Evolutionary conservation across 1,140 invertebrate species (phyloP).

Genomic region (Leptinotarsa undecemlineata): DNA sequence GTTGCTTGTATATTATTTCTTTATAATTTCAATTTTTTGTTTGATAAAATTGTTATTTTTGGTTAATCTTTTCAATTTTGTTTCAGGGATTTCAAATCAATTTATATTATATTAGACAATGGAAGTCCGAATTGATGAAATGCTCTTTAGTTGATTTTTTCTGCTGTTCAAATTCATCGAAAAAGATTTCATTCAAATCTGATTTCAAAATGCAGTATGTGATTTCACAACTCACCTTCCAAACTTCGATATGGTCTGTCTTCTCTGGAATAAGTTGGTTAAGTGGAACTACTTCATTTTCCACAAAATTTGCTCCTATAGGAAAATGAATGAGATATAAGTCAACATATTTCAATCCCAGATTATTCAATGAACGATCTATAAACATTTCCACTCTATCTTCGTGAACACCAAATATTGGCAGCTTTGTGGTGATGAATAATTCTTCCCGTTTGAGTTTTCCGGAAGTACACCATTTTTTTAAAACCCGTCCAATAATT

Average conservation of each 20-base stretch:
- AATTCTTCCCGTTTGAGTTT: conserved; percentile 69
- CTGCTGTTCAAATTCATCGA: too few species aligned
- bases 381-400: conserved; percentile 37
- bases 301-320: conserved; percentile 60
- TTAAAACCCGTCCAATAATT: conserved; percentile 73
- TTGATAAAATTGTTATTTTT: too few species aligned
- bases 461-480: conserved; percentile 72
- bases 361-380: conserved; percentile 59
- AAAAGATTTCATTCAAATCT: too few species aligned
- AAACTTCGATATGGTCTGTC: conserved; percentile 70
- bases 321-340: conserved; percentile 85
- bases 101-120: too few species aligned
- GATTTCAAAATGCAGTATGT: too few species aligned
- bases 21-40: too few species aligned
- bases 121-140: too few species aligned
- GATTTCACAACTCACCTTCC: conserved; percentile 63
- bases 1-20: too few species aligned
- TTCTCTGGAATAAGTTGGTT: conserved; percentile 57
- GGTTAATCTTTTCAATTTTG: too few species aligned
- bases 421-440: conserved; percentile 67
- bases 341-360: conserved; percentile 81
- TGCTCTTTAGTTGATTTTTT: too few species aligned
- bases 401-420: conserved; percentile 4
- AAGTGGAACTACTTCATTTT: conserved; percentile 30
- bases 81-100: too few species aligned